These are phyloP conservation scores for Macrosteles quadrilineatus DNA, from an alignment of 1,140 invertebrate species.

Conservation along the genomic window DNA sequence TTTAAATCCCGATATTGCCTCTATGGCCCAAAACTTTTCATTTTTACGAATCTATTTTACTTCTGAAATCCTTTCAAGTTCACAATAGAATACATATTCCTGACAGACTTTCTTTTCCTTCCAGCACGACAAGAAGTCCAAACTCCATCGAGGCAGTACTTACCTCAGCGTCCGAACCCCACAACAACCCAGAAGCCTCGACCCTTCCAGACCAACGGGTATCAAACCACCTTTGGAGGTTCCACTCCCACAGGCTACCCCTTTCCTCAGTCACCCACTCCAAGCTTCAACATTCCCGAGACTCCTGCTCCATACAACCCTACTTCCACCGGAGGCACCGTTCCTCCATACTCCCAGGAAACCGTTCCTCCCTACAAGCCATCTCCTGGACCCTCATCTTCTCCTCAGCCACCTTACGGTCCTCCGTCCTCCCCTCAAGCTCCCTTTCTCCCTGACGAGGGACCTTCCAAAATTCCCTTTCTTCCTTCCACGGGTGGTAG, in stretches of 20 bases:
- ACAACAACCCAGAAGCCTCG: constrained; percentile 27
- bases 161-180: constrained; percentile 9
- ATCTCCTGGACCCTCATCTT: not conserved
- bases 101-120: too few relatives aligned
- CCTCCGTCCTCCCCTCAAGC: not conserved
- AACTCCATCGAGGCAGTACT: not conserved
- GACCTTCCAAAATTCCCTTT: not conserved
- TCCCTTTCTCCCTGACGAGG: not conserved
- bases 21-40: too few relatives aligned
- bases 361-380: constrained; percentile 4
- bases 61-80: too few relatives aligned
- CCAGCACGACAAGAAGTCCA: constrained; percentile 21
- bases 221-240: not conserved
- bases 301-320: constrained; percentile 20
- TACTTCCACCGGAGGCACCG: not conserved
- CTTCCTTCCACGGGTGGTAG: not conserved
- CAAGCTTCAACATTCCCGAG: constrained; percentile 25
- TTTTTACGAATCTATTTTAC: too few relatives aligned
- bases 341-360: not conserved
- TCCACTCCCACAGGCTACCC: constrained; percentile 18
- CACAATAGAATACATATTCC: too few relatives aligned
- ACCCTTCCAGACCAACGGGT: constrained; percentile 34
- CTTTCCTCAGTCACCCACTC: constrained; percentile 24
- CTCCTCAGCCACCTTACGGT: not conserved
- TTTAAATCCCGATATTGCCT: too few relatives aligned